phyloP scores from a whole-genome alignment of 1,140 invertebrate genomes.

The Chionoecetes opilio region DNA sequence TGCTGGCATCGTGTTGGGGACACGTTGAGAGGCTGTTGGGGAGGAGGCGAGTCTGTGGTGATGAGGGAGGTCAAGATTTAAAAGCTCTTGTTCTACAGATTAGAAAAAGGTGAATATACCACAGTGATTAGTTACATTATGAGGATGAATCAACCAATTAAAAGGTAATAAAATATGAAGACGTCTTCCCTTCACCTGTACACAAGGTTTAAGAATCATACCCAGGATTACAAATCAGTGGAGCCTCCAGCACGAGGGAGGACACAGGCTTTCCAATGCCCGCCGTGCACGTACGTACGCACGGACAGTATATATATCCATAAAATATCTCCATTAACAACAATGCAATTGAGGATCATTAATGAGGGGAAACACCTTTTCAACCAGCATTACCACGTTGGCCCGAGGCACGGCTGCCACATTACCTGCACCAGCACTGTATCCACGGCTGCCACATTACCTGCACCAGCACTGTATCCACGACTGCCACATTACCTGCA shows the following conservation, averaged over 20 bases:
- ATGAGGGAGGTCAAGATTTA: not conserved
- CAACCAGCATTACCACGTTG: conserved; percentile 59
- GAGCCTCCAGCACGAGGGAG: not conserved
- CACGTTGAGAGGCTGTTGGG: not conserved
- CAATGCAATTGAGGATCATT: conserved; percentile 13
- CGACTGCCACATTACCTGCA: conserved; percentile 44
- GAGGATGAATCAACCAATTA: conserved; percentile 3
- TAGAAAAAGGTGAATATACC: conserved; percentile 30
- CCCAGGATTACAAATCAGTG: not conserved
- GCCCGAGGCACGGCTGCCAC: conserved; percentile 5
- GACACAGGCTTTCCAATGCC: not conserved
- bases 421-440: conserved; percentile 43
- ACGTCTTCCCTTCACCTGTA: conserved; percentile 3
- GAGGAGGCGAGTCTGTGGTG: not conserved
- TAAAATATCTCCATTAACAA: conserved; percentile 36
- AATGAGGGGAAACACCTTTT: conserved; percentile 48
- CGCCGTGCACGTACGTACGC: not conserved
- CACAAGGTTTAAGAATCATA: conserved; percentile 17
- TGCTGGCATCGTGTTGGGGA: conserved; percentile 20
- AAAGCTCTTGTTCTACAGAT: conserved; percentile 25
- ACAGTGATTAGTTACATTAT: conserved; percentile 20
- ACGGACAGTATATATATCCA: conserved; percentile 54
- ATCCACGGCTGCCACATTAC: conserved; percentile 58
- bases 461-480: conserved; percentile 54
- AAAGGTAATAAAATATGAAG: conserved; percentile 19